These are phyloP conservation scores for Eudyptes chrysolophus DNA, from an alignment of 2,113 vertebrate genomes.

Conservation along the genomic window DNA sequence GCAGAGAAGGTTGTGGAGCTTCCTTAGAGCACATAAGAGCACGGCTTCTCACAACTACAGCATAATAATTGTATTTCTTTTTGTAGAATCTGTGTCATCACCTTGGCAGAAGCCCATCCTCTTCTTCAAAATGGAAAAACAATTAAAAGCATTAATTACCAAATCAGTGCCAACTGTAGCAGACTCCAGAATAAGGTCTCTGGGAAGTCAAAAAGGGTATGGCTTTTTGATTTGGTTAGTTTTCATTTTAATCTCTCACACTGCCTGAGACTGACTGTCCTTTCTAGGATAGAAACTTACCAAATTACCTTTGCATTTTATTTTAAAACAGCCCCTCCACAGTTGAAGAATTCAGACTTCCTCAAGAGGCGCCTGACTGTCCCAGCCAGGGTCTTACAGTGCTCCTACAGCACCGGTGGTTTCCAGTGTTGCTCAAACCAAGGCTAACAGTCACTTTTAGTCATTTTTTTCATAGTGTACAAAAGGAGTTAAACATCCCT, in stretches of 20 bases:
- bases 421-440: neutral
- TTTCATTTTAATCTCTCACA: neutral
- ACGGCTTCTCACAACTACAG: neutral
- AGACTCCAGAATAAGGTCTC: slow-evolving; percentile 96
- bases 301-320: neutral
- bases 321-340: neutral
- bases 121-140: slow-evolving; percentile 85
- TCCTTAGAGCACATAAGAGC: neutral
- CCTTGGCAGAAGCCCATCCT: slow-evolving; percentile 92
- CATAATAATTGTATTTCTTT: neutral
- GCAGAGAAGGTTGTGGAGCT: neutral
- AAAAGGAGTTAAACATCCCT: neutral
- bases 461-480: neutral
- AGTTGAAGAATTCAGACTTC: neutral
- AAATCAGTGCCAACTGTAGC: slow-evolving; percentile 95
- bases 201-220: slow-evolving; percentile 96
- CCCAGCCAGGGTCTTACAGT: too few species aligned
- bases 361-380: neutral
- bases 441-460: rapidly evolving
- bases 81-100: slow-evolving; percentile 91
- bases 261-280: neutral
- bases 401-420: neutral
- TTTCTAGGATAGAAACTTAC: neutral
- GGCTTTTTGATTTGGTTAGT: neutral
- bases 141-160: slow-evolving; percentile 89